Evolutionary conservation across 2,113 vertebrate genomes (phyloP).

Genomic region (Caloenas nicobarica): DNA sequence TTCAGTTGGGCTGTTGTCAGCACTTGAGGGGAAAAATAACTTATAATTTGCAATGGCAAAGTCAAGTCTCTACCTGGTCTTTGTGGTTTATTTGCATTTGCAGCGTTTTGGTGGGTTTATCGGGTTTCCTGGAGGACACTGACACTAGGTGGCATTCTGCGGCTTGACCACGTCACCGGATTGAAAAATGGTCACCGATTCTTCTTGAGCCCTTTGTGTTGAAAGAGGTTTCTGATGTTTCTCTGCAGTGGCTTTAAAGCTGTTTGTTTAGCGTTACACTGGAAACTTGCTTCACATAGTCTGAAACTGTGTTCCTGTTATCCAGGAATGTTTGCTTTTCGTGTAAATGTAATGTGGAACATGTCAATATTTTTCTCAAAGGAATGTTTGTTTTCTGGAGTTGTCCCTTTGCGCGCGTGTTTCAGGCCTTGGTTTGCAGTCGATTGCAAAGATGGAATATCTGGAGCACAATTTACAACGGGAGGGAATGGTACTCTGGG

Average conservation of each 20-base stretch:
- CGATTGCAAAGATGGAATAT: not conserved
- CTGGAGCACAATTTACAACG: not conserved
- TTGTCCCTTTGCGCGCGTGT: not conserved
- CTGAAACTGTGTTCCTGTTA: not conserved
- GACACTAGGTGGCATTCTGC: conserved; percentile 34
- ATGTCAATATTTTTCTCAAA: not conserved
- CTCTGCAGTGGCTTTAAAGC: not conserved
- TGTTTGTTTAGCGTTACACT: rapidly evolving
- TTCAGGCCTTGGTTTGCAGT: not conserved
- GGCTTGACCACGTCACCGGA: not conserved
- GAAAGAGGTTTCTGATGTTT: not conserved
- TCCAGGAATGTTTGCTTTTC: not conserved
- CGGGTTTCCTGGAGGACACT: not conserved
- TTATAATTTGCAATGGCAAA: not conserved
- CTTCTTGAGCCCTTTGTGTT: not conserved
- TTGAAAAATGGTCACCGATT: not conserved
- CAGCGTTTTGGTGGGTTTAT: not conserved
- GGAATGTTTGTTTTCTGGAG: not conserved
- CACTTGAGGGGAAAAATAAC: not conserved
- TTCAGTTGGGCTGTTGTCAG: not conserved
- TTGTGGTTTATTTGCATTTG: not conserved
- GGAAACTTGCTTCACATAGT: not conserved
- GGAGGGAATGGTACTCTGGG: not conserved
- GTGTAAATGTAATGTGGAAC: not conserved
- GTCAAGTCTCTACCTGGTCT: not conserved